Conservation (phyloP, 2,113 vertebrate species). For the Melospiza georgiana region DNA sequence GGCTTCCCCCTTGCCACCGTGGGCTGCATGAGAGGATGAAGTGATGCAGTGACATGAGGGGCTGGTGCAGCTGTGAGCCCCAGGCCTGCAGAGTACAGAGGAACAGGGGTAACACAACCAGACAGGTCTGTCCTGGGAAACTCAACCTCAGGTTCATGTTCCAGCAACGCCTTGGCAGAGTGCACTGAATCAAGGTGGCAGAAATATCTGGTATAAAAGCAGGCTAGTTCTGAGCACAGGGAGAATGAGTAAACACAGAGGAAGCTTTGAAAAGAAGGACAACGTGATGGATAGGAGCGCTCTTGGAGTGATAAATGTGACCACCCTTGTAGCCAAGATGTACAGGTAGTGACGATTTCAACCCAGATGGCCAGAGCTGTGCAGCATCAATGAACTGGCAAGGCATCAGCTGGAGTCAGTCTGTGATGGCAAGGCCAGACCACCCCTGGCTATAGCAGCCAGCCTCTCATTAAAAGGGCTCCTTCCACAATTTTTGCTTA, state of each 20-base stretch:
- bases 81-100: not conserved
- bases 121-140: not conserved
- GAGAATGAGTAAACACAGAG: not conserved
- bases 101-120: not conserved
- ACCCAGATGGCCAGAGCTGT: not conserved
- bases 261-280: not conserved
- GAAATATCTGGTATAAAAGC: not conserved
- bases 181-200: not conserved
- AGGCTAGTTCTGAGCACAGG: not conserved
- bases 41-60: not conserved
- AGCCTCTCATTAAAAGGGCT: not conserved
- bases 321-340: not conserved
- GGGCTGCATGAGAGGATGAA: not conserved
- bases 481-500: not conserved
- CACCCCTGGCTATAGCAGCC: not conserved
- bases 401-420: not conserved
- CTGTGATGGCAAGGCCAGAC: not conserved
- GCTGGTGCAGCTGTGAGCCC: not conserved
- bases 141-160: fast-evolving
- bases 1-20: fast-evolving
- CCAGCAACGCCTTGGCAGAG: not conserved
- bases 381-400: not conserved
- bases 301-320: not conserved
- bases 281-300: not conserved
- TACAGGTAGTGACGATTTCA: fast-evolving